Evolutionary conservation across 2,888 invertebrate genomes (phyloP), one percentile per base, ranked within the genome.

Genomic region (Torymus tubicola): DNA sequence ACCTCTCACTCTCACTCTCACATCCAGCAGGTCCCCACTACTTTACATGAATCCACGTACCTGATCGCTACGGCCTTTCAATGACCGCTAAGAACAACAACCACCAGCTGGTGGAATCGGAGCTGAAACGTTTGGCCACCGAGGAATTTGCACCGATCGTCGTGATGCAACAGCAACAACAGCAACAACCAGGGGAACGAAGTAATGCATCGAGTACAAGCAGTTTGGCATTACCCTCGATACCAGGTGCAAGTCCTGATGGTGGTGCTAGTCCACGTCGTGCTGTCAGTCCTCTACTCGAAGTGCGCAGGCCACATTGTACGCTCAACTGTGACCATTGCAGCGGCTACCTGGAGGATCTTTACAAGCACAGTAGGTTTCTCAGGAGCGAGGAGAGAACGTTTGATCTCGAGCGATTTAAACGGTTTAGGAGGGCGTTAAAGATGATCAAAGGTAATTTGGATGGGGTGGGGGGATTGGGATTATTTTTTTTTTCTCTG

Each of bases 291-390:
- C 95, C 95, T 0, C 91, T 95, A 82, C 92, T 95, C 79, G 95
- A 95, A 91, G 94, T 94, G 85, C 92, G 94, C 57, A 91, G 95
- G 70, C 95, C 95, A 21, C 94, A 94, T 88, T 95, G 95, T 91
- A 95, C 95, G 2, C 92, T 95, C 73, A 95, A 95, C 86, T 95
- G 95, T 87, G 94, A 94, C 87, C 93, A 94, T 87, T 95, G 95
- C 91, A 94, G 93, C 77, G 92, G 93, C 72, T 93, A 94, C 81
- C 92, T 95, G 67, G 95, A 94, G 88, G 94, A 95, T 86, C 93
- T 94, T 86, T 95, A 94, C 91, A 94, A 93, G 91, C 93, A 92
- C 87, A 91, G 90, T 90, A 90, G 74, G 90, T 88, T 84, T 42
- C 42, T 42, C 42, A 42, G 42, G 42, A 42, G 42, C 42, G 42